A percentile compares a stretch with the other conserved stretches of the same genome.
Evolutionary conservation across 2,888 invertebrate species (phyloP).

Genomic region (Parthenolecanium corni): DNA sequence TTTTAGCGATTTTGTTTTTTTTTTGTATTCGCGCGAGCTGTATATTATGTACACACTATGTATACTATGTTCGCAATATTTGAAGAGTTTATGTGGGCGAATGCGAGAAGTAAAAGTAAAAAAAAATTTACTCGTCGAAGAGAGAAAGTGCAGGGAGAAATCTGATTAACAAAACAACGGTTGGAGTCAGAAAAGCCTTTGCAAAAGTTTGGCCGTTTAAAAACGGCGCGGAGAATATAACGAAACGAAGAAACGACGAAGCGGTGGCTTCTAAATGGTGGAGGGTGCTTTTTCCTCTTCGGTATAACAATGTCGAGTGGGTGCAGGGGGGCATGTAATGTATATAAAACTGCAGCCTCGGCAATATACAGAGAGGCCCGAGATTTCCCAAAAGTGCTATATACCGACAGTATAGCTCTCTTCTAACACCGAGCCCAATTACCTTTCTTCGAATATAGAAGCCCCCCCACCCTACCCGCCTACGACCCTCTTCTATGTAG

Average conservation of each 20-base stretch:
- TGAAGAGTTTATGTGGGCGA: neutral
- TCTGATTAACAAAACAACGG: conserved; percentile 28
- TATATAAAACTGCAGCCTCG: conserved; percentile 28
- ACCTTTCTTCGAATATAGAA: conserved; percentile 10
- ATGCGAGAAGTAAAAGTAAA: neutral
- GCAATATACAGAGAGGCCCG: conserved; percentile 27
- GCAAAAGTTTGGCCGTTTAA: conserved; percentile 26
- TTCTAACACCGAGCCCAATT: conserved; percentile 26
- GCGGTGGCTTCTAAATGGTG: neutral
- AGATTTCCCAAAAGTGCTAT: conserved; percentile 28
- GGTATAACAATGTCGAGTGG: conserved; percentile 9
- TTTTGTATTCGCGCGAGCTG: too few species aligned
- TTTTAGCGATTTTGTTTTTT: too few species aligned
- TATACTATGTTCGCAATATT: too few species aligned
- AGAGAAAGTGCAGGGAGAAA: conserved; percentile 8
- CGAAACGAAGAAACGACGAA: neutral
- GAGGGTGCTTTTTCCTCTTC: conserved; percentile 10
- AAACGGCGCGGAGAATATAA: neutral
- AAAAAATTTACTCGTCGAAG: too few species aligned
- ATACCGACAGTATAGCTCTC: conserved; percentile 25
- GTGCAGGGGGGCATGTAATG: conserved; percentile 14
- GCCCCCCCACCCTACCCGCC: too few species aligned
- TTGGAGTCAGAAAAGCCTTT: conserved; percentile 15
- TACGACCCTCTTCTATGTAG: too few species aligned
- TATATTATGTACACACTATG: too few species aligned